Conservation (phyloP, 2,797 vertebrate genomes). For the Sebastes kiyomatsui region DNA sequence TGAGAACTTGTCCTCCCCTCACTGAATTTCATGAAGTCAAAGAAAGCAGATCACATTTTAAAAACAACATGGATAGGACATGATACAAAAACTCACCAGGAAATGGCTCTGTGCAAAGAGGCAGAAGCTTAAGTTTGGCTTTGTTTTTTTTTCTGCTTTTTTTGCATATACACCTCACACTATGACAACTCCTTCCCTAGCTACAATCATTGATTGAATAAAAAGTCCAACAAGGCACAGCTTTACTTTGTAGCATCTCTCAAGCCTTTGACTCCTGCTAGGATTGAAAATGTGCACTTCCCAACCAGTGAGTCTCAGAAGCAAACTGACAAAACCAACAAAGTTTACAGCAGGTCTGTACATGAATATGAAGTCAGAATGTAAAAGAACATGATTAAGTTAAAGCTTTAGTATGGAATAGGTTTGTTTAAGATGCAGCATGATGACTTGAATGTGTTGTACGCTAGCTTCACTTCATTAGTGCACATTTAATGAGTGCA, state of each 20-base stretch:
- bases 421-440: background rate
- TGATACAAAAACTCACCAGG: conserved; percentile 1
- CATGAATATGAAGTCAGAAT: conserved; percentile 3
- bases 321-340: conserved; percentile 30
- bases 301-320: conserved; percentile 47
- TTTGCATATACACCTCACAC: conserved; percentile 64
- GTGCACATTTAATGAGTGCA: conserved; percentile 2
- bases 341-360: background rate
- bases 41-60: conserved; percentile 1
- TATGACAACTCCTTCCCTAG: conserved; percentile 14
- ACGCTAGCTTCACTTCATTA: background rate
- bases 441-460: background rate
- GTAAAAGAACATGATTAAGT: conserved; percentile 9
- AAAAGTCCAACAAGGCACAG: conserved; percentile 67
- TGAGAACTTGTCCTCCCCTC: background rate
- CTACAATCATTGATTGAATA: conserved; percentile 51
- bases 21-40: background rate
- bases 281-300: conserved; percentile 57
- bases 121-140: conserved; percentile 49
- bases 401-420: conserved; percentile 48
- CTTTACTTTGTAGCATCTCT: conserved; percentile 42
- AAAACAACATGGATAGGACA: background rate
- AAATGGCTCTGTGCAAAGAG: conserved; percentile 46
- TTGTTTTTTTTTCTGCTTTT: conserved; percentile 7
- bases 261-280: conserved; percentile 46